These are phyloP conservation scores for Nymphalis c-album DNA, from an alignment of 2,888 invertebrate species.

Conservation along the genomic window DNA sequence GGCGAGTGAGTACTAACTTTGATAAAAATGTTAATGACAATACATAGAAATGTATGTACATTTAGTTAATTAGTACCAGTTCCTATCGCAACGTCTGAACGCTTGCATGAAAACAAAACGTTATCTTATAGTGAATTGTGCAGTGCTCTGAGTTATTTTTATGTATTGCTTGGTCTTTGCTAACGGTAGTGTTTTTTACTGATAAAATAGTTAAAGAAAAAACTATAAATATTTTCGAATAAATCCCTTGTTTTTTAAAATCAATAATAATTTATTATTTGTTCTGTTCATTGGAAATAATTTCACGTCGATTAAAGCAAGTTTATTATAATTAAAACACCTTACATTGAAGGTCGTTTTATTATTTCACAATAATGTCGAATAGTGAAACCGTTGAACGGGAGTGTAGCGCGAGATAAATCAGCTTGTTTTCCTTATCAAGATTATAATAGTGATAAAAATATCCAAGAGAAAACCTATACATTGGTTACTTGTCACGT, in stretches of 20 bases:
- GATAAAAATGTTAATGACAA: conserved; percentile 24
- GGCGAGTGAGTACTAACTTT: not conserved
- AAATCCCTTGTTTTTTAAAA: too few relatives aligned
- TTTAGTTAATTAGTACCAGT: conserved; percentile 22
- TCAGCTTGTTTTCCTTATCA: conserved; percentile 75
- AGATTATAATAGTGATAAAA: conserved; percentile 74
- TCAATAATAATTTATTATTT: too few relatives aligned
- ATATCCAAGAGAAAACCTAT: conserved; percentile 63
- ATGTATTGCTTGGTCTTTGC: not conserved
- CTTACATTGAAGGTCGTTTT: conserved; percentile 24
- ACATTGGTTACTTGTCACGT: conserved; percentile 53
- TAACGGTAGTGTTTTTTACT: not conserved
- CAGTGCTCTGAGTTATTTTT: not conserved
- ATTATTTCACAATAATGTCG: conserved; percentile 36
- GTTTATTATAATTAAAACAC: not conserved
- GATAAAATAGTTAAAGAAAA: too few relatives aligned
- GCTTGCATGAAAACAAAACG: conserved; percentile 26
- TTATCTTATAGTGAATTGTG: conserved; percentile 6
- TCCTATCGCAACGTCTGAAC: conserved; percentile 29
- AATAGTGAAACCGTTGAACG: conserved; percentile 39
- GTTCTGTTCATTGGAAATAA: too few relatives aligned
- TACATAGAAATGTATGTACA: conserved; percentile 22
- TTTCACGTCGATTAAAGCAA: not conserved
- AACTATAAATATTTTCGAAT: too few relatives aligned
- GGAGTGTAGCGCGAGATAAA: conserved; percentile 60